Conservation (phyloP, 53 echinoderm and acorn worm species). For the Arbacia lixula region DNA sequence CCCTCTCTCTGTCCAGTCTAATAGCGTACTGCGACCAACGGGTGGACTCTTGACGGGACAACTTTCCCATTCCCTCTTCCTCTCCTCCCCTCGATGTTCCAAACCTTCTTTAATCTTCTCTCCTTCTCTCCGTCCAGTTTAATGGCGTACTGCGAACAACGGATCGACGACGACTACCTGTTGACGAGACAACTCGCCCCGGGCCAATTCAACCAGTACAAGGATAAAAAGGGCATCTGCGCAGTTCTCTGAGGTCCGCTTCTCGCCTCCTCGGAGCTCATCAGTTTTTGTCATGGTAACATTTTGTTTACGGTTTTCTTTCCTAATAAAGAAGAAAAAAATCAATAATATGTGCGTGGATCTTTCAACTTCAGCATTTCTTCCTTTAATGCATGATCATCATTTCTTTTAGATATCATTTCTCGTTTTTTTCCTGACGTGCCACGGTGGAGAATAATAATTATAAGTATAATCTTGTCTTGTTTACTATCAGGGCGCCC, state of each 20-base stretch:
- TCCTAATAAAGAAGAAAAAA: neutral
- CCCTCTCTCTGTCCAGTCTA: neutral
- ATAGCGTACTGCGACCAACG: too few relatives aligned
- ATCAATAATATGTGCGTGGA: too few relatives aligned
- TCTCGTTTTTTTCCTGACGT: too few relatives aligned
- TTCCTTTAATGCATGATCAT: too few relatives aligned
- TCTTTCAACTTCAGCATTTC: too few relatives aligned
- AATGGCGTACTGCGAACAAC: constrained; percentile 43
- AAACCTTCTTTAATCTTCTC: neutral
- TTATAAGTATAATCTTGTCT: too few relatives aligned
- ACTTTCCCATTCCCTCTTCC: neutral
- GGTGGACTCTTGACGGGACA: neutral
- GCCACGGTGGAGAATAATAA: too few relatives aligned
- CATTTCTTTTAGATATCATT: too few relatives aligned
- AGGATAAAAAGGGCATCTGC: constrained; percentile 26
- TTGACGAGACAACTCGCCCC: constrained; percentile 12
- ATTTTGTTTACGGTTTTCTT: too few relatives aligned
- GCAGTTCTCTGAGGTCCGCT: constrained; percentile 16
- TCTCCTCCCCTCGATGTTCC: neutral
- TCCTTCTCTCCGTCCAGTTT: neutral
- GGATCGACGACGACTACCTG: constrained; percentile 10
- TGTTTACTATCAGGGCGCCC: too few relatives aligned
- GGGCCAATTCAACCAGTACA: constrained; percentile 32
- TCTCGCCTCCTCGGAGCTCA: too few relatives aligned
- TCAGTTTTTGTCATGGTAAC: too few relatives aligned